Conservation (phyloP, 2,113 vertebrate species). For the Dissostichus mawsoni region DNA sequence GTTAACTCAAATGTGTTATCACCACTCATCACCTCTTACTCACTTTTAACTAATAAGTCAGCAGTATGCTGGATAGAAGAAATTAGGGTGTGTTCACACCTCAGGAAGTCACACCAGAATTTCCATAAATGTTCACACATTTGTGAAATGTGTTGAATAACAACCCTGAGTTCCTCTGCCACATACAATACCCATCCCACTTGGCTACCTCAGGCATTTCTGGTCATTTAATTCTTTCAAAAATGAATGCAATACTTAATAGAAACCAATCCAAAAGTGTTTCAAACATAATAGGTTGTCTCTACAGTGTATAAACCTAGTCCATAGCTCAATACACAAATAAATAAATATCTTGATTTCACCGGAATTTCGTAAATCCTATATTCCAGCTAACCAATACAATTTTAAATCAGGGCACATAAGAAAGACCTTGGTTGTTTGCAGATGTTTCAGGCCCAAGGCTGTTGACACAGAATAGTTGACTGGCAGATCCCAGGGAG, state of each 20-base stretch:
- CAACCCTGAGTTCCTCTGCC: too few relatives aligned
- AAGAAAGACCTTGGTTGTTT: slow-evolving; percentile 17
- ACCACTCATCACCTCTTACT: too few relatives aligned
- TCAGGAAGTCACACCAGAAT: background rate
- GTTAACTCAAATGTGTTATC: too few relatives aligned
- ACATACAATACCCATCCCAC: too few relatives aligned
- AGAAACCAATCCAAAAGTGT: background rate
- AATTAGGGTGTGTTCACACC: background rate
- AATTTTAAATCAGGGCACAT: background rate
- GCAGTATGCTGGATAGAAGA: background rate
- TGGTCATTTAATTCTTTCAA: background rate
- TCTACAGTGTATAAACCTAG: background rate
- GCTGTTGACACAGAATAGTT: background rate
- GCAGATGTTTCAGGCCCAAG: too few relatives aligned
- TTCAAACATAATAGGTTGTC: too few relatives aligned
- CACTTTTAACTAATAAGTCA: background rate
- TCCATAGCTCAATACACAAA: background rate
- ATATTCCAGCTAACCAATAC: background rate
- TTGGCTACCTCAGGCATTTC: background rate
- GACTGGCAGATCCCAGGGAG: slow-evolving; percentile 47
- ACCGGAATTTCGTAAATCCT: too few relatives aligned
- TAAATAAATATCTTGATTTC: too few relatives aligned
- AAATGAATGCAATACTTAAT: background rate
- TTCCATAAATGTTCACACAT: background rate
- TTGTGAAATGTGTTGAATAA: background rate